Evolutionary conservation across 1,140 invertebrate species (phyloP).

Genomic region (Adoxophyes honmai): DNA sequence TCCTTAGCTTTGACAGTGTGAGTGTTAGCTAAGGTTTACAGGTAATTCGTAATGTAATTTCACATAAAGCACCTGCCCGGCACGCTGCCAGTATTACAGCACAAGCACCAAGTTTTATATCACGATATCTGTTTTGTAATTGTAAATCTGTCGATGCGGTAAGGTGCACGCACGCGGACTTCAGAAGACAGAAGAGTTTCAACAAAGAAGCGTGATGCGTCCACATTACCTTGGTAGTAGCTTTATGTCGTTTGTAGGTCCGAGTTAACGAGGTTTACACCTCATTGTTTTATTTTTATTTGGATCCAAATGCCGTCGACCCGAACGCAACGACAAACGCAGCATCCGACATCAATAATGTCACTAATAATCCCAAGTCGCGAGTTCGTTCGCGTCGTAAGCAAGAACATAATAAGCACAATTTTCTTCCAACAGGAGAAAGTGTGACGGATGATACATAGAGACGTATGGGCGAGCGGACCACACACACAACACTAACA

Average conservation of each 20-base stretch:
- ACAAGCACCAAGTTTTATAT: constrained; percentile 75
- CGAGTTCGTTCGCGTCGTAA: constrained; percentile 36
- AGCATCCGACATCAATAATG: neutral
- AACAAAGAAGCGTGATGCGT: constrained; percentile 32
- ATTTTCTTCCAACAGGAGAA: constrained; percentile 56
- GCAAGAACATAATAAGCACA: constrained; percentile 42
- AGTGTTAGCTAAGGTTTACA: constrained; percentile 40
- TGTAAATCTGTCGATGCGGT: constrained; percentile 65
- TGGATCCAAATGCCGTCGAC: constrained; percentile 40
- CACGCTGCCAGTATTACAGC: constrained; percentile 75
- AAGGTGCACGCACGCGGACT: constrained; percentile 42
- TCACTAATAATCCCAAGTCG: neutral
- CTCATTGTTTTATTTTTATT: constrained; percentile 45
- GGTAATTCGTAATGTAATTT: constrained; percentile 71
- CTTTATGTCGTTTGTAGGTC: constrained; percentile 73
- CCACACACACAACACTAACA: constrained; percentile 45
- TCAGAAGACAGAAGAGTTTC: no score
- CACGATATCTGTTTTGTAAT: constrained; percentile 71
- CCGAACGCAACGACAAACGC: constrained; percentile 36
- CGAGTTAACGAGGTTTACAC: constrained; percentile 42
- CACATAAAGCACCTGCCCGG: constrained; percentile 75
- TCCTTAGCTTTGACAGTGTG: constrained; percentile 11
- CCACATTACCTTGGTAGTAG: constrained; percentile 66
- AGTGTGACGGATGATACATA: constrained; percentile 53
- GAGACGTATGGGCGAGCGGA: constrained; percentile 67